phyloP scores from a whole-genome alignment of 1,140 invertebrate genomes.

The Physella acuta region DNA sequence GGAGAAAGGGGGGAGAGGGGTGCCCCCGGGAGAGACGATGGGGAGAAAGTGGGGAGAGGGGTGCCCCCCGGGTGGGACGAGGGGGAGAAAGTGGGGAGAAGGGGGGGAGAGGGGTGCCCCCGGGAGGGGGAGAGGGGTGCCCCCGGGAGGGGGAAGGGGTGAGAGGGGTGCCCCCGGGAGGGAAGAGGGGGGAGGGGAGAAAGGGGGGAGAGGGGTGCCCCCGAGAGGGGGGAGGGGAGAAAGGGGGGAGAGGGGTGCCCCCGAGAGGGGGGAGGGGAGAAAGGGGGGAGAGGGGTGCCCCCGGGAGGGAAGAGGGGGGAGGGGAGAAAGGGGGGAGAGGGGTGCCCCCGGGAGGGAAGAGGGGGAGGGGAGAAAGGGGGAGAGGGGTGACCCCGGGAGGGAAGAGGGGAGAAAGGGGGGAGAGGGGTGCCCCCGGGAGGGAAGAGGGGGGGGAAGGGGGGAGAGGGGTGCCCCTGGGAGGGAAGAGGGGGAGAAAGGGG shows the following conservation, averaged over 20 bases:
- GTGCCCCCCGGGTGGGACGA: not conserved
- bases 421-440: not conserved
- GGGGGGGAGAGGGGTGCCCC: not conserved
- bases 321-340: slow-evolving; percentile 2
- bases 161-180: not conserved
- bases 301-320: not conserved
- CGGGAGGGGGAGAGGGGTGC: too few species aligned
- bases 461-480: not conserved
- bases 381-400: not conserved
- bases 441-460: too few species aligned
- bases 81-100: not conserved
- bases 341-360: not conserved
- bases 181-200: slow-evolving; percentile 2
- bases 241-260: not conserved
- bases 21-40: not conserved
- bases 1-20: too few species aligned
- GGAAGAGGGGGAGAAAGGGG: slow-evolving; percentile 2
- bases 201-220: not conserved
- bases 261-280: not conserved
- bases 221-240: not conserved
- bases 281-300: not conserved
- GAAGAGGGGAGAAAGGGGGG: not conserved
- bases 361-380: slow-evolving; percentile 2
- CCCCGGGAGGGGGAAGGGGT: not conserved
- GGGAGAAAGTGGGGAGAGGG: not conserved